A percentile compares a stretch with the other conserved stretches of the same genome.
Conservation (phyloP, 2,888 invertebrate species). For the Andrena minutula region DNA sequence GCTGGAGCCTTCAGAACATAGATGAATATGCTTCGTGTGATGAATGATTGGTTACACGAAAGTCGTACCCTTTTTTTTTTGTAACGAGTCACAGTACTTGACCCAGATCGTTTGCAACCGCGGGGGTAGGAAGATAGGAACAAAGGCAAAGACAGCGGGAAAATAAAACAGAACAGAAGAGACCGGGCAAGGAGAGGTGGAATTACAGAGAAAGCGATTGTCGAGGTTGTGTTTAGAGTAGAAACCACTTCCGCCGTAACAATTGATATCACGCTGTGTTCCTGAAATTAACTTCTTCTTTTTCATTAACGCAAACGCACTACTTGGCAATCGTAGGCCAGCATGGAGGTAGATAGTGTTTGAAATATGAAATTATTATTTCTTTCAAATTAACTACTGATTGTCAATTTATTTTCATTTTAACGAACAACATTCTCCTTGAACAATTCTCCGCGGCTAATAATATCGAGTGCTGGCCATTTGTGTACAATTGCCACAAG, state of each 20-base stretch:
- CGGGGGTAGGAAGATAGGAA: conserved; percentile 40
- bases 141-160: conserved; percentile 55
- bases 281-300: conserved; percentile 45
- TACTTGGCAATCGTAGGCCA: conserved; percentile 13
- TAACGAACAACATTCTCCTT: too few species aligned
- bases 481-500: too few species aligned
- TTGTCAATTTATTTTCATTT: too few species aligned
- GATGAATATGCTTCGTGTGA: conserved; percentile 37
- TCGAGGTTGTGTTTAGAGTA: conserved; percentile 47
- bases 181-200: conserved; percentile 44
- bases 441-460: too few species aligned
- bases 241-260: conserved; percentile 55
- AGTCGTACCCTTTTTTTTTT: conserved; percentile 47
- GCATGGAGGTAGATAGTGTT: neutral
- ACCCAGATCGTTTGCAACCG: conserved; percentile 58
- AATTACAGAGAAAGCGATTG: conserved; percentile 55
- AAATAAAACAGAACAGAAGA: conserved; percentile 45
- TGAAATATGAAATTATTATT: neutral
- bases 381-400: too few species aligned
- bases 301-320: neutral
- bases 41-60: conserved; percentile 52
- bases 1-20: conserved; percentile 38
- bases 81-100: conserved; percentile 54
- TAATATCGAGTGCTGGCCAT: too few species aligned
- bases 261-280: conserved; percentile 47